phyloP scores from a whole-genome alignment of 2,113 vertebrate genomes.

The Prinia subflava region DNA sequence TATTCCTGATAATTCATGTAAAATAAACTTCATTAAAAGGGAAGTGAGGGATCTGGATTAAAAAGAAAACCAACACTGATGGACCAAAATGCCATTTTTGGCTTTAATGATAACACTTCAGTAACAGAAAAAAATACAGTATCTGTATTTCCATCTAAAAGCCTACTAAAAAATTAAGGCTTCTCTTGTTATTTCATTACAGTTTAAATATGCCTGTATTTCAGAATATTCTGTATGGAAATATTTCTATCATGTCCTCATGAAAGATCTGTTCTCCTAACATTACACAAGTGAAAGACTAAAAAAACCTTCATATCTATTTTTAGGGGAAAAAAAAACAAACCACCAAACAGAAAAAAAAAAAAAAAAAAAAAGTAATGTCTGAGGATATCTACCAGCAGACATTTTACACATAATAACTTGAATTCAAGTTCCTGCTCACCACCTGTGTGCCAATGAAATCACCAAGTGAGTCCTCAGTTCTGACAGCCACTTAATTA shows the following conservation, averaged over 20 bases:
- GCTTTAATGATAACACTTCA: not conserved
- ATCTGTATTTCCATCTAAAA: not conserved
- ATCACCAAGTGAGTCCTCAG: not conserved
- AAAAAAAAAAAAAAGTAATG: fast-evolving
- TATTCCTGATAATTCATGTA: not conserved
- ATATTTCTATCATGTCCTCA: not conserved
- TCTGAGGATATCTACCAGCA: not conserved
- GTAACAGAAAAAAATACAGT: not conserved
- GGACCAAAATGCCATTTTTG: not conserved
- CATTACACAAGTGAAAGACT: not conserved
- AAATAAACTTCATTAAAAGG: not conserved
- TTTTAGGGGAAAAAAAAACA: not conserved
- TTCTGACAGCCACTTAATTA: not conserved
- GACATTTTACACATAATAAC: not conserved
- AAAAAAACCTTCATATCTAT: not conserved
- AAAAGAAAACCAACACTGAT: not conserved
- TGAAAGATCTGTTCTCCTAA: not conserved
- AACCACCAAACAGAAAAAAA: not conserved
- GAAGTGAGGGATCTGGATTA: not conserved
- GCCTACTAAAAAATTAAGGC: not conserved
- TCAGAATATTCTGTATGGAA: not conserved
- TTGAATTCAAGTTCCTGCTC: not conserved
- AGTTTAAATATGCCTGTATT: not conserved
- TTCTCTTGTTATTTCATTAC: not conserved
- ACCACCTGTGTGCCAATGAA: not conserved